Conservation (phyloP, 2,797 vertebrate species). For the Alosa sapidissima region DNA sequence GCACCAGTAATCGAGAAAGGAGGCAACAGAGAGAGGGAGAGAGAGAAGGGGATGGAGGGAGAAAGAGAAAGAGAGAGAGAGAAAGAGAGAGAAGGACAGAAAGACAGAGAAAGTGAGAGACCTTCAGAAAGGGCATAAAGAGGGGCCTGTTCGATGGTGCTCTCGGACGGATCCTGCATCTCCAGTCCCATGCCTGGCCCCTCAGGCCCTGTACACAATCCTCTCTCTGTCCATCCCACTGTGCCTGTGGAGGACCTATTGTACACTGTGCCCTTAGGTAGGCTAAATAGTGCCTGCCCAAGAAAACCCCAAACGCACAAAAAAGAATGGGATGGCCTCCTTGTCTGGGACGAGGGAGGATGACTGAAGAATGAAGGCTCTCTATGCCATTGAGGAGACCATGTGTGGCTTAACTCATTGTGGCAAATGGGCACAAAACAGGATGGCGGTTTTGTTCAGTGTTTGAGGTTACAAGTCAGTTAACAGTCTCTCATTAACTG, state of each 20-base stretch:
- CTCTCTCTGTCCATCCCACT: conserved; percentile 34
- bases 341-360: neutral
- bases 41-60: too few relatives aligned
- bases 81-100: neutral
- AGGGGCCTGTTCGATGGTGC: conserved; percentile 38
- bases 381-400: neutral
- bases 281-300: neutral
- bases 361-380: conserved; percentile 4
- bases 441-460: neutral
- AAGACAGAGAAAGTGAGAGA: conserved; percentile 5
- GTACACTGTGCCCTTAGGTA: conserved; percentile 27
- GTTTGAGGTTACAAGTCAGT: neutral
- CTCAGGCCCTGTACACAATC: conserved; percentile 40
- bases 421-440: neutral
- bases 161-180: conserved; percentile 28
- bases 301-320: neutral
- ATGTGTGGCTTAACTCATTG: neutral
- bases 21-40: too few relatives aligned
- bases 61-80: neutral
- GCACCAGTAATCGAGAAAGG: neutral
- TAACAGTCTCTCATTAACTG: neutral
- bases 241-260: conserved; percentile 28
- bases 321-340: neutral
- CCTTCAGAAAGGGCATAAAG: conserved; percentile 42
- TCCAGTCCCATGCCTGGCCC: conserved; percentile 41